phyloP scores from a whole-genome alignment of 2,888 invertebrate species.

The Halocaridina rubra region DNA sequence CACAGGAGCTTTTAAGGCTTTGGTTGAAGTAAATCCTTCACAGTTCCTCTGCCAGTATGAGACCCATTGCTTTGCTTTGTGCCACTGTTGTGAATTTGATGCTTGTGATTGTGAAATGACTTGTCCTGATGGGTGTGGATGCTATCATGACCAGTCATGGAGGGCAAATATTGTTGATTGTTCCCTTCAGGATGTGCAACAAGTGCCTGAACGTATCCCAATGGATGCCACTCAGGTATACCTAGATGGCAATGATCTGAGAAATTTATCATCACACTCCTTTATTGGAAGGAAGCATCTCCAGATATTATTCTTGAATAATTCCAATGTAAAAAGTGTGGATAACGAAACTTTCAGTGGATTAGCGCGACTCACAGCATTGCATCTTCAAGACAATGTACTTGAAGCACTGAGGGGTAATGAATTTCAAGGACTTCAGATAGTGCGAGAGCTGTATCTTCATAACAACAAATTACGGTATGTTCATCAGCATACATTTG shows the following conservation, averaged over 20 bases:
- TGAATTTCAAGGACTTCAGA: conserved; percentile 84
- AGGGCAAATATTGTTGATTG: conserved; percentile 88
- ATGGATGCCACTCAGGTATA: conserved; percentile 92
- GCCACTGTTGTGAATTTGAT: conserved; percentile 91
- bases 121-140: conserved; percentile 87
- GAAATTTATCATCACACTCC: conserved; percentile 81
- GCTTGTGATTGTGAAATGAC: conserved; percentile 94
- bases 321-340: conserved; percentile 81
- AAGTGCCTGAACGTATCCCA: conserved; percentile 83
- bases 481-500: conserved; percentile 88
- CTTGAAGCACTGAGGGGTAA: conserved; percentile 81
- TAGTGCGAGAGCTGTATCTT: conserved; percentile 85
- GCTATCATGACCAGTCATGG: conserved; percentile 90
- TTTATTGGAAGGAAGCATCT: conserved; percentile 87
- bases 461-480: conserved; percentile 86
- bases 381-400: conserved; percentile 82
- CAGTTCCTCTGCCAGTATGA: conserved; percentile 88
- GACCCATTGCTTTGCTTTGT: conserved; percentile 85
- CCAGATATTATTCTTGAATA: conserved; percentile 80
- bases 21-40: conserved; percentile 82
- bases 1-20: conserved; percentile 78
- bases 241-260: conserved; percentile 85
- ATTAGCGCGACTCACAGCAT: conserved; percentile 79
- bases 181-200: conserved; percentile 71
- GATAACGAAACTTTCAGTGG: conserved; percentile 88